Percentiles rank a stretch among this genome's conserved stretches.
Conservation (phyloP, 2,888 invertebrate species). For the Plagodis pulveraria region DNA sequence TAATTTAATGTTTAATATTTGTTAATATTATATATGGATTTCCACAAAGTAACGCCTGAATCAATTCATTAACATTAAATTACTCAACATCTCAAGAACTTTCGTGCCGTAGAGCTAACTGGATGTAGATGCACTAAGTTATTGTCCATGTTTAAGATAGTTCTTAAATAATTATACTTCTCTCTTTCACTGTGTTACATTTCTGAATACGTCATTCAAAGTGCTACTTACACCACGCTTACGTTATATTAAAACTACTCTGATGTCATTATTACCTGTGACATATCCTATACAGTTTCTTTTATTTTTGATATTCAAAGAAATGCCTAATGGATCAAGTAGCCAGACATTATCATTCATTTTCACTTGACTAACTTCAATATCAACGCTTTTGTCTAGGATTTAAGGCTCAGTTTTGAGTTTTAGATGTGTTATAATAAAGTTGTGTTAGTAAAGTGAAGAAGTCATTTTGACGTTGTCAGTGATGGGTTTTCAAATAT, state of each 20-base stretch:
- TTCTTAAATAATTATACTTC: too few species aligned
- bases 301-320: slow-evolving; percentile 66
- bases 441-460: slow-evolving; percentile 69
- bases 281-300: slow-evolving; percentile 53
- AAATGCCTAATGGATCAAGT: slow-evolving; percentile 69
- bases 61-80: too few species aligned
- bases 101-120: too few species aligned
- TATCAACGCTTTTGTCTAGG: slow-evolving; percentile 39
- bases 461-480: slow-evolving; percentile 74
- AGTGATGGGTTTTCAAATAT: slow-evolving; percentile 82
- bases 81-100: too few species aligned
- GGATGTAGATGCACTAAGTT: too few species aligned
- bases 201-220: slow-evolving; percentile 6
- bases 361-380: slow-evolving; percentile 22
- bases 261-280: slow-evolving; percentile 54
- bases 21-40: too few species aligned
- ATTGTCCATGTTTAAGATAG: too few species aligned
- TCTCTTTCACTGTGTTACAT: background rate
- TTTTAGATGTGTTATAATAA: slow-evolving; percentile 31
- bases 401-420: slow-evolving; percentile 40
- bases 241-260: slow-evolving; percentile 47
- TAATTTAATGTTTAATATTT: too few species aligned
- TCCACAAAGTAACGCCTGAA: too few species aligned
- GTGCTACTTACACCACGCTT: slow-evolving; percentile 42
- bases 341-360: slow-evolving; percentile 43